phyloP scores from a whole-genome alignment of 1,140 invertebrate genomes.

The honey bee (Apis mellifera) region Amel_HAv3.1 CM009940.2:1072001-1072500 shows the following conservation, averaged over 20 bases:
- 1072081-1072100: constrained; percentile 49
- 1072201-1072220: constrained; percentile 50
- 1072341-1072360: constrained; percentile 63
- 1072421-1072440: constrained; percentile 54
- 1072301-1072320: neutral
- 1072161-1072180: constrained; percentile 50
- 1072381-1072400: constrained; percentile 45
- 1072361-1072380: constrained; percentile 68
- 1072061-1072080: constrained; percentile 43
- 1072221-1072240: constrained; percentile 45
- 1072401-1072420: constrained; percentile 54
- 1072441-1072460: constrained; percentile 41
- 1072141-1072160: constrained; percentile 46
- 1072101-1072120: constrained; percentile 16
- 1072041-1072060: neutral
- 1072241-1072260: neutral
- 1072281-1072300: too few relatives aligned
- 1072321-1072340: constrained; percentile 56
- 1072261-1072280: too few relatives aligned
- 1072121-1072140: constrained; percentile 54
- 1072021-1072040: neutral
- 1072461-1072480: constrained; percentile 55
- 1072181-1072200: constrained; percentile 23
- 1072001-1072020: neutral
- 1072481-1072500: constrained; percentile 49